Evolutionary conservation across 2,888 invertebrate genomes (phyloP), one percentile per base, ranked within the genome.

Genomic region (Perdita meconis): DNA sequence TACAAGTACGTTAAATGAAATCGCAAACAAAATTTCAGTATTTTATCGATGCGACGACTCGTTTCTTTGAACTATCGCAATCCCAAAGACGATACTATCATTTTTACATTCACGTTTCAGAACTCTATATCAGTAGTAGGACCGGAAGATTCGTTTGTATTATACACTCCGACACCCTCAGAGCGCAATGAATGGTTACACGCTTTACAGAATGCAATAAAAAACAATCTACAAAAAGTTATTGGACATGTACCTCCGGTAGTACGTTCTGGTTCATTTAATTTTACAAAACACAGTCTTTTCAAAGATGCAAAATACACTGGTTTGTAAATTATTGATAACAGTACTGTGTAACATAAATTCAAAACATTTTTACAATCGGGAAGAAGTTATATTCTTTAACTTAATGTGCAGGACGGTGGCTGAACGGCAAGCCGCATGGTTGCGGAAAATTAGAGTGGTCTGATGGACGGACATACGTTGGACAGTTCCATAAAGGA

Each of bases 371-470:
- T 61, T 19, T 36, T 55, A 5, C 12, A n/a, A n/a, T 1, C 16
- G 12, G n/a, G 40, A 16, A 24, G 1, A 38, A 22, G 22, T 47
- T 10, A 34, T 42, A 38, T 53, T 26, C 50, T 1, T 51, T 16
- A 51, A 61, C 44, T 56, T 42, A 5, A 50, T 63, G 61, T 36
- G 56, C 61, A 93, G 93, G 97, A 0, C 94, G 95, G 70, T 98
- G 98, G 98, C 92, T 95, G 74, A 95, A 95, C 89, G 97, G 97
- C 0, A 96, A 97, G 89, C 94, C 97, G 88, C 97, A 98, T 90
- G 98, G 98, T 0, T 94, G 94, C 89, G 97, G 98, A 3, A 96
- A 96, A 90, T 92, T 98, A 73, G 95, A 95, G 88, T 98, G 97
- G 96, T 93, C 94, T 0, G 97, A 97, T 92, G 97, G 97, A 0